These are phyloP conservation scores for Sorex araneus DNA, from an alignment of 2,113 vertebrate species.

Conservation along the genomic window DNA sequence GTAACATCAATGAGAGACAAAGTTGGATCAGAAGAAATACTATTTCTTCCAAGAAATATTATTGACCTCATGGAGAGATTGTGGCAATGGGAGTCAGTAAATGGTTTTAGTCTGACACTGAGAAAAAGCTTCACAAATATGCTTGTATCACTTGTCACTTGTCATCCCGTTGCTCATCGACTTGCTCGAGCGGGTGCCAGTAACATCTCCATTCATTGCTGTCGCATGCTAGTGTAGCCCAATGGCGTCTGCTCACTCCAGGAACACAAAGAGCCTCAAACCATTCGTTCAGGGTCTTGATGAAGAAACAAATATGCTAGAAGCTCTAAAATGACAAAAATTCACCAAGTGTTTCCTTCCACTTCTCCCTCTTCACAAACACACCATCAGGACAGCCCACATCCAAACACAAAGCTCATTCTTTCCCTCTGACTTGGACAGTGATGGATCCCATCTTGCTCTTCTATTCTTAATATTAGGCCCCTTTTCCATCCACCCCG, in stretches of 20 bases:
- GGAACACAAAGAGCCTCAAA: no score
- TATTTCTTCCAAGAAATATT: constrained; percentile 53
- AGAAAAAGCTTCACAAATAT: constrained; percentile 49
- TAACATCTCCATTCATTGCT: no score
- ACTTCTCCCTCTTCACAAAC: not conserved
- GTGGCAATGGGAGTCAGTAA: not conserved
- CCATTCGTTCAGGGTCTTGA: no score
- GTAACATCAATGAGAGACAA: constrained; percentile 64
- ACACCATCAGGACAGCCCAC: not conserved
- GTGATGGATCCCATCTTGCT: not conserved
- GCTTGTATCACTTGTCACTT: no score
- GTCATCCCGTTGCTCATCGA: no score
- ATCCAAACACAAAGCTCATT: no score
- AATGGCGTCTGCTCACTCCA: no score
- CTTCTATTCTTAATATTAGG: not conserved
- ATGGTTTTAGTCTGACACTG: constrained; percentile 24
- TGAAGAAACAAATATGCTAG: constrained; percentile 58
- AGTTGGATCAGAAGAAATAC: constrained; percentile 49
- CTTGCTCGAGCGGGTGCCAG: no score
- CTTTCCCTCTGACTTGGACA: not conserved
- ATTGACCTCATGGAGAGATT: constrained; percentile 2
- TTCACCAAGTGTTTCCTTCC: not conserved
- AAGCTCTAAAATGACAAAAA: constrained; percentile 1
- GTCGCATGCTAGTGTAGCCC: no score
- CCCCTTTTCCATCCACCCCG: not conserved